Evolutionary conservation across 2,797 vertebrate genomes (phyloP).

Genomic region (Enteromius paludinosus): DNA sequence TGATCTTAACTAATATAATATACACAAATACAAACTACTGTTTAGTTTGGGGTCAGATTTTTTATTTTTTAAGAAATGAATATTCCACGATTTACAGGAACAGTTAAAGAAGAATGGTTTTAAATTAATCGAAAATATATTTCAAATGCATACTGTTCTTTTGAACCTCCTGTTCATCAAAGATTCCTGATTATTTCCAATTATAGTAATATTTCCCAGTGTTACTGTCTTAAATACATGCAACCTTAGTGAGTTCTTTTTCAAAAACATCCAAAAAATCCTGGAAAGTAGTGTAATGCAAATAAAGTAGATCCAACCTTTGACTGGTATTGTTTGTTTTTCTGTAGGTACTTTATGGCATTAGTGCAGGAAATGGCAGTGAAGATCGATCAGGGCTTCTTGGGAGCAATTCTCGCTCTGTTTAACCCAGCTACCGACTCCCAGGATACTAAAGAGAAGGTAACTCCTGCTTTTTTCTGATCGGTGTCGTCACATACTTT

Average conservation of each 20-base stretch:
- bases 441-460: conserved; percentile 82
- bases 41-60: neutral
- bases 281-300: neutral
- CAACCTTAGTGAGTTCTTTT: neutral
- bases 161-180: neutral
- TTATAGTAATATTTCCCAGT: neutral
- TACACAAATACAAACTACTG: neutral
- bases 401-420: conserved; percentile 83
- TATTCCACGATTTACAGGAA: neutral
- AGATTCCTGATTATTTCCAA: neutral
- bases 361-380: conserved; percentile 98
- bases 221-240: neutral
- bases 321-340: conserved; percentile 2
- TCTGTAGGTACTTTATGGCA: conserved; percentile 94
- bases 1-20: neutral
- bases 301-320: neutral
- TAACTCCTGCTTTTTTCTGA: conserved; percentile 62
- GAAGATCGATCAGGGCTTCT: conserved; percentile 93
- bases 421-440: conserved; percentile 83
- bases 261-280: neutral
- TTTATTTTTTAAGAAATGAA: neutral
- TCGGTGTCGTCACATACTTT: neutral
- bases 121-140: neutral
- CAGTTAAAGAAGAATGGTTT: neutral
- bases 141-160: neutral